A percentile compares a stretch with the other conserved stretches of the same genome.
Evolutionary conservation across 2,113 vertebrate genomes (phyloP).

Genomic region (Caloenas nicobarica): DNA sequence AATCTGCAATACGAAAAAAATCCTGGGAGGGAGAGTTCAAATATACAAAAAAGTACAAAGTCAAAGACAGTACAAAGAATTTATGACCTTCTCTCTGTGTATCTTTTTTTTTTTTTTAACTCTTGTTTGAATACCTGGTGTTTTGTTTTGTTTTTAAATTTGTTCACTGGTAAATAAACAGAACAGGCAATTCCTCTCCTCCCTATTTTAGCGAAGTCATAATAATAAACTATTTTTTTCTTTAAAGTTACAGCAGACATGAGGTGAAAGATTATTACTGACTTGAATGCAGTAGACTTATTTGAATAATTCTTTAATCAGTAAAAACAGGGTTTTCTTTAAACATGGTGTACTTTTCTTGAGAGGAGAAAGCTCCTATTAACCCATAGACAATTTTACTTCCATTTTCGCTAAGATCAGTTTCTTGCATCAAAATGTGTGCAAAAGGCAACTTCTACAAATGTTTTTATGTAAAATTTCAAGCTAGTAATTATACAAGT

Average conservation of each 20-base stretch:
- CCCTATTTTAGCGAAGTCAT: not conserved
- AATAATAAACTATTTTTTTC: not conserved
- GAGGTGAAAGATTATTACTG: not conserved
- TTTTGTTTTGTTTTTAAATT: not conserved
- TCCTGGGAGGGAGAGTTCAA: conserved; percentile 51
- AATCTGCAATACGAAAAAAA: conserved; percentile 29
- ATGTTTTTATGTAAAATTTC: not conserved
- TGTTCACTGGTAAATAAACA: not conserved
- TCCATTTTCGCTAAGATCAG: not conserved
- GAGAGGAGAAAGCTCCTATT: not conserved
- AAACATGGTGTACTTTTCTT: not conserved
- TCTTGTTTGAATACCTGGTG: not conserved
- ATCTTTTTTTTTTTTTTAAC: not conserved
- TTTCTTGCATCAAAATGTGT: not conserved
- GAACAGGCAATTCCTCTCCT: not conserved
- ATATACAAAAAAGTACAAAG: conserved; percentile 55
- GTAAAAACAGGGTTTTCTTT: not conserved
- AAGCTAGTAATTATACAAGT: not conserved
- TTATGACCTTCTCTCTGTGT: not conserved
- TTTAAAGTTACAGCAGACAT: not conserved
- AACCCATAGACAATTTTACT: not conserved
- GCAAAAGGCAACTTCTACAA: not conserved
- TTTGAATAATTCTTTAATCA: not conserved
- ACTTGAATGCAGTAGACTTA: not conserved
- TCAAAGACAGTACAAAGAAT: conserved; percentile 48